Evolutionary conservation across 2,113 vertebrate species (phyloP), one percentile per base, ranked within the genome.

Genomic region (Todiramphus saurophagus): DNA sequence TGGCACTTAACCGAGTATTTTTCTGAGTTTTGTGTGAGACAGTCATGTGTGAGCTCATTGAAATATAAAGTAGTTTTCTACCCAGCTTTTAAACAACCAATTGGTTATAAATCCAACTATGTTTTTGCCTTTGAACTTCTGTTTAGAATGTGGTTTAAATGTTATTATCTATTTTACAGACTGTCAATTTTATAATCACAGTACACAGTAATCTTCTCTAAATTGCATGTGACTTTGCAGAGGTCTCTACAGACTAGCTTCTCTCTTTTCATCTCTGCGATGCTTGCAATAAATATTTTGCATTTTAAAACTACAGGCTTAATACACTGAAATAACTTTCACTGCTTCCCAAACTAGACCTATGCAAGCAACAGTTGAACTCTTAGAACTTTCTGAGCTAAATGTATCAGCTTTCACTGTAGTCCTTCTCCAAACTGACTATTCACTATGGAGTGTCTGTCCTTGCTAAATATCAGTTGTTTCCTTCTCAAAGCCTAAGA

Each of bases 161-260:
- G 48, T 67, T 67, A 58, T 28, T 59, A 75, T 67, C 62, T 70
- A 46, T 83, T 94, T 90, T 87, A 39, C 35, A 72, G 27, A 77
- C 20, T 60, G 74, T 59, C 58, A 84, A 73, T 75, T 93, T 93
- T 89, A 82, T 76, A 27, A 90, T 56, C 83, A 93, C 94, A 94
- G 92, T 56, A 84, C 21, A 81, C 21, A 81, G 43, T 64, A 77
- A 44, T 87, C 3, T 78, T 95, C 68, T 82, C 64, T 78, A 67
- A 82, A 78, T 18, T 78, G 19, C 10, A 28, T 31, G 43, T 70
- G 24, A 78, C 6, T 44, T 90, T 93, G 39, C 58, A 82, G 43
- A 84, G 35, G 9, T 4, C 59, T 67, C 55, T 67, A 28, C 19
- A 74, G 41, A 80, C 63, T 69, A 72, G 33, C 20, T 69, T 80